Evolutionary conservation across 2,113 vertebrate species (phyloP).

Genomic region (Nothobranchius furzeri): DNA sequence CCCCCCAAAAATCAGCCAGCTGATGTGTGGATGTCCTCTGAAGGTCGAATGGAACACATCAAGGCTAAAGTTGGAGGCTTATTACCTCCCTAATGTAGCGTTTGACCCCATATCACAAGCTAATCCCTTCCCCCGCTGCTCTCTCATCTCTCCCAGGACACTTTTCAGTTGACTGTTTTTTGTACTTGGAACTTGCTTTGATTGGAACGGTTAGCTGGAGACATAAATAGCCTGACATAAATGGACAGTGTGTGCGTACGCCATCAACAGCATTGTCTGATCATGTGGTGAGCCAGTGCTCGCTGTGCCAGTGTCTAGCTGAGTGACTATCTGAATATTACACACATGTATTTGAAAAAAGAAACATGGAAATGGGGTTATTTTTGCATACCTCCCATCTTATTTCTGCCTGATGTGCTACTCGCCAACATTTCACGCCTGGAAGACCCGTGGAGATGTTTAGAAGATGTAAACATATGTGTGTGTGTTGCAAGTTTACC

Average conservation of each 20-base stretch:
- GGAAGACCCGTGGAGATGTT: not conserved
- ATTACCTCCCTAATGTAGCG: conserved; percentile 48
- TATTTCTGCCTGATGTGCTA: not conserved
- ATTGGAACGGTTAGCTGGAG: conserved; percentile 27
- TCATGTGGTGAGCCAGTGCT: conserved; percentile 44
- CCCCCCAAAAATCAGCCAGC: conserved; percentile 32
- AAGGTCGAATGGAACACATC: conserved; percentile 59
- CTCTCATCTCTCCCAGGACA: conserved; percentile 41
- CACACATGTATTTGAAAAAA: conserved; percentile 12
- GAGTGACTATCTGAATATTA: conserved; percentile 4
- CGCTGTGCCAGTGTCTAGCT: conserved; percentile 30
- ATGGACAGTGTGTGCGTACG: conserved; percentile 27
- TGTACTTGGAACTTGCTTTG: conserved; percentile 43
- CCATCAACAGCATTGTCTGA: conserved; percentile 37
- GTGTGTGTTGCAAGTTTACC: too few species aligned
- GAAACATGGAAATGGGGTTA: conserved; percentile 45
- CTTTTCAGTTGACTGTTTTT: conserved; percentile 31
- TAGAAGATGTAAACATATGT: not conserved
- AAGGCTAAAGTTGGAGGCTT: conserved; percentile 60
- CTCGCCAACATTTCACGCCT: not conserved
- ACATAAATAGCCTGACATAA: conserved; percentile 58
- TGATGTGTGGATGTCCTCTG: conserved; percentile 50
- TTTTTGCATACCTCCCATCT: conserved; percentile 37
- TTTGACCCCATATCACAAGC: conserved; percentile 58
- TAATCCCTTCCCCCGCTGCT: conserved; percentile 35